Evolutionary conservation across 1,140 invertebrate genomes (phyloP).

Genomic region (Medauroidea extradentata): DNA sequence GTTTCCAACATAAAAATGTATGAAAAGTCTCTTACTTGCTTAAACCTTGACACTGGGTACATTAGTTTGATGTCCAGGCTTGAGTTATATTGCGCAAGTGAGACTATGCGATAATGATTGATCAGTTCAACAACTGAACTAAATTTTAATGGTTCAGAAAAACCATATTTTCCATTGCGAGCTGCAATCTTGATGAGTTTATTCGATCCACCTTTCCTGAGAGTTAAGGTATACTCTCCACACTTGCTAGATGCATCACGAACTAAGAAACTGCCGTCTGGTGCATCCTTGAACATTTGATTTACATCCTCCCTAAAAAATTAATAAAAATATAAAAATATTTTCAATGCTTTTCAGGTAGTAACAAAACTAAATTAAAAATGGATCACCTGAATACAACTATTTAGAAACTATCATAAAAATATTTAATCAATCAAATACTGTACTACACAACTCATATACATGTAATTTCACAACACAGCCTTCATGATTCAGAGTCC

Average conservation of each 20-base stretch:
- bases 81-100: constrained; percentile 88
- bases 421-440: background rate
- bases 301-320: constrained; percentile 73
- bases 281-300: constrained; percentile 82
- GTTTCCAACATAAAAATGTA: background rate
- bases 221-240: constrained; percentile 87
- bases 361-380: too few species aligned
- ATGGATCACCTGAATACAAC: background rate
- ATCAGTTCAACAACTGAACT: constrained; percentile 90
- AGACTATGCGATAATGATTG: constrained; percentile 78
- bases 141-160: constrained; percentile 86
- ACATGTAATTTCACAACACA: background rate
- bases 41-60: constrained; percentile 74
- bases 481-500: too few species aligned
- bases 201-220: constrained; percentile 92
- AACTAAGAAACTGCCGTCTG: constrained; percentile 95
- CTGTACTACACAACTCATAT: background rate
- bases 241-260: constrained; percentile 89
- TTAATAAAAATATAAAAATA: background rate
- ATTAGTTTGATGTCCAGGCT: constrained; percentile 86
- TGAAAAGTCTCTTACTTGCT: constrained; percentile 38
- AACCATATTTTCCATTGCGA: constrained; percentile 86
- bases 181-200: constrained; percentile 96
- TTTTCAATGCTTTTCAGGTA: too few species aligned
- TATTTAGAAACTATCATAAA: background rate